Evolutionary conservation across 1,140 invertebrate species (phyloP), one percentile per base, ranked within the genome.

Genomic region (Drosophila ohnishii): DNA sequence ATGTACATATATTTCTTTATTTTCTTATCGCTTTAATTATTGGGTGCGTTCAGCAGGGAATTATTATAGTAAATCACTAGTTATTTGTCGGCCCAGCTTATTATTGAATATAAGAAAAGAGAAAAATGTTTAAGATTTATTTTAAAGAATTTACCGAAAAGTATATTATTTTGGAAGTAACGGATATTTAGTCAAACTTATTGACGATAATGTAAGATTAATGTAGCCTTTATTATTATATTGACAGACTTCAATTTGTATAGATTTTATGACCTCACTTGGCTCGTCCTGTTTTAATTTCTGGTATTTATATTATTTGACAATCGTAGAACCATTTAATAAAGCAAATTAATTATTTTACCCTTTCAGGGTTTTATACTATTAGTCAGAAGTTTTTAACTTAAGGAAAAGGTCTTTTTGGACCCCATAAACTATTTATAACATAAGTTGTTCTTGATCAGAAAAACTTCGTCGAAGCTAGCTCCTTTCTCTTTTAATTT

Each of bases 231-330:
- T 40, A 39, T 77, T 39, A 48, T 71, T 42, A 65, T 57, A 48
- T 11, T 14, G 39, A 7, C 50, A 71, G 25, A 42, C 37, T 28
- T 35, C 19, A 78, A 78, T 64, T 78, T 78, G 56, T 65, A 35
- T 9, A 65, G 50, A 45, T 55, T 59, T 63, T 34, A 76, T 19
- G 42, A 70, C 14, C 56, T 30, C 34, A 30, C 45, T 69, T 42
- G 4, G 48, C 34, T 47, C 25, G 25, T 30, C n/a, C n/a, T n/a
- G n/a, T n/a, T n/a, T n/a, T n/a, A n/a, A 40, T 32, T 63, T 32
- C 3, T 22, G 22, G 14, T n/a, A 22, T 32, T 30, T 16, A 2
- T 2, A 22, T 45, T 3, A 13, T 4, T 30, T 19, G 1, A 7
- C 11, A n/a, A 22, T 45, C 30, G 19, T 35, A n/a, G 1, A 11